Evolutionary conservation across 2,797 vertebrate genomes (phyloP).

Genomic region (Myotis myotis): DNA sequence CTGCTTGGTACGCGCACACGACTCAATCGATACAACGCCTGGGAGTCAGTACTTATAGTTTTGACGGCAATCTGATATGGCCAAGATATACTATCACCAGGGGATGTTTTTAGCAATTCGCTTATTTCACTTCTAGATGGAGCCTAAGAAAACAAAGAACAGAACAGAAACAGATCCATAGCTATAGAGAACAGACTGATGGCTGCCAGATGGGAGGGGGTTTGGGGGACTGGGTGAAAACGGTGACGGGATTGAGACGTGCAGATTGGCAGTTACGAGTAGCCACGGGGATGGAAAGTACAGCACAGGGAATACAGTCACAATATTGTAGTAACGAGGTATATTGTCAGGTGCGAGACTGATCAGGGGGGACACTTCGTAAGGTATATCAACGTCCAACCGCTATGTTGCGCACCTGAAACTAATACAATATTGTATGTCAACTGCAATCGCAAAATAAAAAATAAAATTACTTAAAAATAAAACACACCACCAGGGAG

Average conservation of each 20-base stretch:
- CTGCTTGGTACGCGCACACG: neutral
- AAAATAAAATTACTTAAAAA: neutral
- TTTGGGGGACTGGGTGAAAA: neutral
- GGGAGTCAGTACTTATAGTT: neutral
- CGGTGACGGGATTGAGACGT: neutral
- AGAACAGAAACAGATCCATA: neutral
- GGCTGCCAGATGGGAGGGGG: neutral
- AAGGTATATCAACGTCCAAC: neutral
- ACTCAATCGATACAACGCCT: neutral
- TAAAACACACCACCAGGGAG: neutral
- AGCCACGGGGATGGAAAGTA: neutral
- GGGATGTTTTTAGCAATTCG: neutral
- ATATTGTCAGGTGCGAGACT: rapidly evolving
- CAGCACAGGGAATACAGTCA: neutral
- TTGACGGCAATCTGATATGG: neutral
- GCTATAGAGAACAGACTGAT: neutral
- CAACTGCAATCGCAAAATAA: neutral
- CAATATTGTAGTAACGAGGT: neutral
- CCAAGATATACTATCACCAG: neutral
- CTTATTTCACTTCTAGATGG: neutral
- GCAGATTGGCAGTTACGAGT: no score
- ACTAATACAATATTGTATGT: neutral
- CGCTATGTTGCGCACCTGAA: neutral
- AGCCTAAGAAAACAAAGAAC: neutral
- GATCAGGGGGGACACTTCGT: neutral